Percentiles rank a stretch among this genome's conserved stretches.
These are phyloP conservation scores for Drosophila mimetica DNA, from an alignment of 2,888 invertebrate genomes.

Conservation along the genomic window DNA sequence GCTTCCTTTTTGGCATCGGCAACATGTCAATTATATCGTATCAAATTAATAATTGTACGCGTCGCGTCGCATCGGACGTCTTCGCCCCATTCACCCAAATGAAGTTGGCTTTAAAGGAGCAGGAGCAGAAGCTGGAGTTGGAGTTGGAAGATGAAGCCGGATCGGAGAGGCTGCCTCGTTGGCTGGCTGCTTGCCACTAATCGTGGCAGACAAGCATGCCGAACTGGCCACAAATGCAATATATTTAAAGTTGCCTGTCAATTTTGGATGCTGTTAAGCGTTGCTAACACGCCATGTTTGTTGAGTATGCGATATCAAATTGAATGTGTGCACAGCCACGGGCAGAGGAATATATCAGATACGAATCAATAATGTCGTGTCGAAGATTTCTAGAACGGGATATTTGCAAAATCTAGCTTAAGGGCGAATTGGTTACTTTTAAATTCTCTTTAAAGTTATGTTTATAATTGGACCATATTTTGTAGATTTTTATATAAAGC, in stretches of 20 bases:
- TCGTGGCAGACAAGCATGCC: slow-evolving; percentile 67
- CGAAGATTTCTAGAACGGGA: background rate
- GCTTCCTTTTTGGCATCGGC: slow-evolving; percentile 76
- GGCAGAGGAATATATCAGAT: slow-evolving; percentile 6
- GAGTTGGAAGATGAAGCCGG: slow-evolving; percentile 14
- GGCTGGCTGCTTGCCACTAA: slow-evolving; percentile 57
- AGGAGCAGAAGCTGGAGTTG: background rate
- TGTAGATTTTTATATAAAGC: background rate
- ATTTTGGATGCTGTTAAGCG: slow-evolving; percentile 57
- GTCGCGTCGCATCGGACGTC: slow-evolving; percentile 60
- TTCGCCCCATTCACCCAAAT: slow-evolving; percentile 63
- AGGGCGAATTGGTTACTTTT: background rate
- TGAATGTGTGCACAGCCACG: slow-evolving; percentile 12
- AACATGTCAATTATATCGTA: slow-evolving; percentile 82
- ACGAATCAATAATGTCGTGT: background rate
- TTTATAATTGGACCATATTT: background rate
- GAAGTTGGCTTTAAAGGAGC: slow-evolving; percentile 64
- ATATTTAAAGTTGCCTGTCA: slow-evolving; percentile 61
- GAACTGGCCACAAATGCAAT: slow-evolving; percentile 59
- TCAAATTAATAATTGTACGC: slow-evolving; percentile 81
- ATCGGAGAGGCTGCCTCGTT: slow-evolving; percentile 31
- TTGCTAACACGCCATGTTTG: slow-evolving; percentile 56
- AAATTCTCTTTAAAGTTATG: background rate
- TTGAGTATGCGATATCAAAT: slow-evolving; percentile 51
- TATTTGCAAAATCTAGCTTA: background rate